Percentiles rank a stretch among this genome's conserved stretches.
Evolutionary conservation across 2,113 vertebrate genomes (phyloP).

Genomic region (Rhea americana): DNA sequence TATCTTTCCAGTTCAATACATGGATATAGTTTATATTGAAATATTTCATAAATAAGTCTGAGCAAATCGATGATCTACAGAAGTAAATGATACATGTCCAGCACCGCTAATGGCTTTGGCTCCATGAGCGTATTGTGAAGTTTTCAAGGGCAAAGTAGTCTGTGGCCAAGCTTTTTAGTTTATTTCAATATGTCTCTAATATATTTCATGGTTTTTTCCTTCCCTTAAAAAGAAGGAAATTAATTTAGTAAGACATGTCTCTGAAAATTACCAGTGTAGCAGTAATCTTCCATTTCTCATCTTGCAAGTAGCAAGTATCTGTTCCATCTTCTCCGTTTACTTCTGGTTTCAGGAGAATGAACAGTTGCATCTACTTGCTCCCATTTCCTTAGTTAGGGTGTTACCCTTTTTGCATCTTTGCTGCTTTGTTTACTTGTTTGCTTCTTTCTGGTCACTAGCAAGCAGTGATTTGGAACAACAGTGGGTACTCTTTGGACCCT

Average conservation of each 20-base stretch:
- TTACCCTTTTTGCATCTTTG: not conserved
- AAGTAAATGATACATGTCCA: not conserved
- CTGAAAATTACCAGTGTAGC: not conserved
- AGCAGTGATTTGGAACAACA: not conserved
- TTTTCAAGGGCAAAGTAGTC: not conserved
- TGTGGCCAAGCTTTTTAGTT: not conserved
- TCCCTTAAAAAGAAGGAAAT: not conserved
- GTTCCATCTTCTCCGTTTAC: not conserved
- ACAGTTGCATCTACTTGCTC: not conserved
- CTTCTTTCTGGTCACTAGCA: not conserved
- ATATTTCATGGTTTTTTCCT: not conserved
- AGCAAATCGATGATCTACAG: too few species aligned
- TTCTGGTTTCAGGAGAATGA: not conserved
- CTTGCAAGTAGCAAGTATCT: not conserved
- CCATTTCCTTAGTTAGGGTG: not conserved
- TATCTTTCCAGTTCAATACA: not conserved
- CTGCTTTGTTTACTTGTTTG: not conserved
- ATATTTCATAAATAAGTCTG: not conserved
- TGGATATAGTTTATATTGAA: not conserved
- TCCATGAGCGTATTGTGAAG: not conserved
- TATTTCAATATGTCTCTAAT: not conserved
- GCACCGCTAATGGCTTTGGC: not conserved
- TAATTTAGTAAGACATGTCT: not conserved
- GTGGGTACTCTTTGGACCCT: not conserved
- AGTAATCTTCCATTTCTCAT: not conserved